Evolutionary conservation across 2,888 invertebrate genomes (phyloP), one percentile per base, ranked within the genome.

Genomic region (Tachina grossa): DNA sequence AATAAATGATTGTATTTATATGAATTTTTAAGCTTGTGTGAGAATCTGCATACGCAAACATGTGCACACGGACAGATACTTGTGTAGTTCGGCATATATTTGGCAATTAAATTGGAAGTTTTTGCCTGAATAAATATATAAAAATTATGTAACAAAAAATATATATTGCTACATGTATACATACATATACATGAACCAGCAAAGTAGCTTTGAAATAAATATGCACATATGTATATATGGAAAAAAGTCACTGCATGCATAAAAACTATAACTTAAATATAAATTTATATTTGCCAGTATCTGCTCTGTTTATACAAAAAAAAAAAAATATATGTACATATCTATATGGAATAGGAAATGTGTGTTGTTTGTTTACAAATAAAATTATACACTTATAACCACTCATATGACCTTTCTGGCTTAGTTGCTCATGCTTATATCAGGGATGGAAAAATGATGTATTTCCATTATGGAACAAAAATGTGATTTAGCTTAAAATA

Each of bases 81-180:
- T 6, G 13, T 65, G 19, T 49, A 74, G 43, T 45, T 59, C 45
- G 0, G 51, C 31, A 51, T 69, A 68, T 31, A 74, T 74, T 81
- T 81, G 80, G 74, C 84, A 80, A 81, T 84, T 77, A 72, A 77
- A 84, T 77, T 77, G 84, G 55, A 80, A 81, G 77, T 84, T 84
- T 72, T 61, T 77, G 69, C 79, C 76, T 59, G 76, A 84, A 49
- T 51, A 16, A 66, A 66, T 39, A 51, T 66, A 51, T 39, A 51
- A 49, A 49, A 39, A 10, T 47, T 22, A 39, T n/a, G 69, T 66
- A 65, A n/a, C n/a, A 16, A 1, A n/a, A n/a, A 66, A 49, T 53
- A 72, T 31, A 57, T 13, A 31, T 57, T 31, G 49, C n/a, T n/a
- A 9, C 39, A 59, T 6, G 31, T 31, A 6, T 31, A 31, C 31